phyloP scores from a whole-genome alignment of 2,888 invertebrate species.

The Amphimallon solstitiale region DNA sequence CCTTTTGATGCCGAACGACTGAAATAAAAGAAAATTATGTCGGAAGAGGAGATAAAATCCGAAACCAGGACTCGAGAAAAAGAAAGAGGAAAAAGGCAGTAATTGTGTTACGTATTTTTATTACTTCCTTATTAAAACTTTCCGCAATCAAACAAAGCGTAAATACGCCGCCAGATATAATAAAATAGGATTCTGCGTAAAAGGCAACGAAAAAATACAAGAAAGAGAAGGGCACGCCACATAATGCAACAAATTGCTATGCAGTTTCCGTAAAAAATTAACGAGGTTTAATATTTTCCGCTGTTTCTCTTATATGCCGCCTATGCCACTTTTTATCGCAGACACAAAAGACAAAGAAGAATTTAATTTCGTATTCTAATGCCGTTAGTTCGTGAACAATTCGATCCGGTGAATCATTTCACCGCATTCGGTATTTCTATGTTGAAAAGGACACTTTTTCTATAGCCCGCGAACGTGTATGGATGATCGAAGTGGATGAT shows the following conservation, averaged over 20 bases:
- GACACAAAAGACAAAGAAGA: not conserved
- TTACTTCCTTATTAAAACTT: slow-evolving; percentile 38
- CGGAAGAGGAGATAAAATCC: slow-evolving; percentile 1
- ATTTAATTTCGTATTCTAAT: slow-evolving; percentile 32
- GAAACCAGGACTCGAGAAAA: not conserved
- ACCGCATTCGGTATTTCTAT: not conserved
- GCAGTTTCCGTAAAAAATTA: slow-evolving; percentile 41
- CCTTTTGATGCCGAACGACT: slow-evolving; percentile 10
- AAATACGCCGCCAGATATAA: slow-evolving; percentile 37
- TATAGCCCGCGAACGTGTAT: too few species aligned
- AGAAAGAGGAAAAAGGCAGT: slow-evolving; percentile 6
- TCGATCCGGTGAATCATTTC: slow-evolving; percentile 27
- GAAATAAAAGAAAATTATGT: not conserved
- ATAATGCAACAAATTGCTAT: slow-evolving; percentile 38
- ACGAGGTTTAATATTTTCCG: slow-evolving; percentile 38
- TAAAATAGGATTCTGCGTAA: slow-evolving; percentile 12
- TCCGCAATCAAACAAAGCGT: slow-evolving; percentile 37
- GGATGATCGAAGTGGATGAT: too few species aligned
- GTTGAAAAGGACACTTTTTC: too few species aligned
- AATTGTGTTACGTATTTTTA: slow-evolving; percentile 35
- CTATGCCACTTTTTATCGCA: not conserved
- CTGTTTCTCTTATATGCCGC: slow-evolving; percentile 25
- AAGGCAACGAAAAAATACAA: too few species aligned
- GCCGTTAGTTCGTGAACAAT: slow-evolving; percentile 26
- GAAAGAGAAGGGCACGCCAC: not conserved